Base-by-base conservation (phyloP, 2,888 invertebrate genomes). In the Folsomia manolachei region DNA sequence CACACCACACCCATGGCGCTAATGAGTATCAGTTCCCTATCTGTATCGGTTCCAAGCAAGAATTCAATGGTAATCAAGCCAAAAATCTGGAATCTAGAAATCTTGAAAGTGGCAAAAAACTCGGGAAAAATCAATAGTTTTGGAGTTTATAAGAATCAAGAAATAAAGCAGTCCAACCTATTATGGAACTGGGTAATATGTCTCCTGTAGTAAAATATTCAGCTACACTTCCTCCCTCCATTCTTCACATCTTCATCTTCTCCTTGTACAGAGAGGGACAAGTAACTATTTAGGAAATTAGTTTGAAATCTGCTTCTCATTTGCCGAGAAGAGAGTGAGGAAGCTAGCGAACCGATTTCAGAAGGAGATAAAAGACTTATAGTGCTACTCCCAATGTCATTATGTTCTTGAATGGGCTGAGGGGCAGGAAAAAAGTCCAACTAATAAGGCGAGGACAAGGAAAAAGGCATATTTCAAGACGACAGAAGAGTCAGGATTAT, bases 251-350 rank as follows among this genome's bases (percentile, higher is more conserved):
- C 39, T 39, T 14, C 39, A 14, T 39, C 39, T 39, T 39, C 7
- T 39, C 39, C 14, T 39, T 39, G 39, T 9, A 39, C 14, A 14
- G 4, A 39, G 4, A 39, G 14, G 39, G 7, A n/a, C n/a, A n/a
- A n/a, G n/a, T n/a, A n/a, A n/a, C n/a, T n/a, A 39, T 39, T 14
- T 1, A 52, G 11, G 27, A 67, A 67, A 67, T 67, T 67, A 67
- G 67, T 56, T 67, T 18, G 21, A 67, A 67, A 67, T 67, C 67
- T 67, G 67, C 56, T 67, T 67, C 67, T 67, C 67, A 67, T 67
- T 67, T 67, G 14, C 62, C 14, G 2, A 19, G n/a, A 19, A 39
- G 24, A 66, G 27, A 27, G 63, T 14, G 66, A 67, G 25, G 24
- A n/a, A 62, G 24, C 56, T 53, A 56, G 60, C 19, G 25, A 56